Evolutionary conservation across 2,797 vertebrate genomes (phyloP), one percentile per base, ranked within the genome.

Genomic region (Triplophysa yarkandensis): DNA sequence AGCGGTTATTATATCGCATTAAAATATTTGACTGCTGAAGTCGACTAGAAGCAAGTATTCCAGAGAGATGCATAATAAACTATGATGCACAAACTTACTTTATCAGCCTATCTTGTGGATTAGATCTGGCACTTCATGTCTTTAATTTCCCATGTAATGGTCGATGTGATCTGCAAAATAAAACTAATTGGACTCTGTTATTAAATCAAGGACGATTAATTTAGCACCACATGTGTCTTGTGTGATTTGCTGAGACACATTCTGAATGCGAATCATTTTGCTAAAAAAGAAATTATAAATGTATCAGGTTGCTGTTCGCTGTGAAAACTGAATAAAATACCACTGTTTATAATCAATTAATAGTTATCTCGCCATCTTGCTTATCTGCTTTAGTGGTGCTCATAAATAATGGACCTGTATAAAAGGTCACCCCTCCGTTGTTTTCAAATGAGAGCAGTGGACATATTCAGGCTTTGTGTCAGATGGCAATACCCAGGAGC

Each of bases 401-500:
- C 66, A 80, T 76, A 77, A 83, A 83, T 71, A 83, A 83, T 80
- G 54, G 60, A 8, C 54, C 55, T 76, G 80, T 71, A 78, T 50
- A 64, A 74, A 71, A 66, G 73, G 78, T 83, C 78, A 71, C 52
- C 32, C 54, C 72, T 63, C 46, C 67, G 70, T 80, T 78, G 81
- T 82, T 82, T 78, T 78, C 73, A 78, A 77, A 74, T 74, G 67
- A 83, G 70, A 68, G 63, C 55, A 27, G 23, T 67, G 68, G 73
- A 75, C 68, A 79, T 76, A 61, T 81, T 62, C 80, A 74, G 81
- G 78, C 75, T 83, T 63, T 63, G 68, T 83, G 84, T 88, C 69
- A 76, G 78, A 62, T 82, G 84, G 83, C 79, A 81, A 63, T 62
- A 84, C 86, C 82, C 80, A 78, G 69, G 77, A 86, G 79, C 81